Conservation (phyloP, 1,140 invertebrate species). For the Atta colombica region DNA sequence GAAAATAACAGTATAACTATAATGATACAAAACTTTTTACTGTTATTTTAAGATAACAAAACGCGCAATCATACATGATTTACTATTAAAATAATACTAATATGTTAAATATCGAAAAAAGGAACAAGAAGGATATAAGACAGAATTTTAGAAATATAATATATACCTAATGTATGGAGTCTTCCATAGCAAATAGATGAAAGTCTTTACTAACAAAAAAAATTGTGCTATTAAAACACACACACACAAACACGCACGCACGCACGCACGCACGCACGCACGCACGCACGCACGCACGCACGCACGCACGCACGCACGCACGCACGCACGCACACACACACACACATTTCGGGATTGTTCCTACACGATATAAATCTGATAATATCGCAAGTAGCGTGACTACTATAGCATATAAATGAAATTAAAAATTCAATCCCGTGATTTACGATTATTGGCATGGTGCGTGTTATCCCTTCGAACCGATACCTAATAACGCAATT, state of each 20-base stretch:
- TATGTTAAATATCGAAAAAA: not conserved
- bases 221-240: constrained; percentile 29
- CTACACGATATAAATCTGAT: constrained; percentile 26
- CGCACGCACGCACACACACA: too few species aligned
- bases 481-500: constrained; percentile 72
- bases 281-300: not conserved
- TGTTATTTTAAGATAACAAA: not conserved
- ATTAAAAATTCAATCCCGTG: constrained; percentile 67
- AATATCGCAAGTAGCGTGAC: not conserved
- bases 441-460: constrained; percentile 74
- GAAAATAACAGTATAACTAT: too few species aligned
- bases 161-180: not conserved
- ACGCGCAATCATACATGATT: not conserved
- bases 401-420: constrained; percentile 33
- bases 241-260: too few species aligned
- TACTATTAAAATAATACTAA: not conserved
- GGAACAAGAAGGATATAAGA: not conserved
- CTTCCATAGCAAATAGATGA: too few species aligned
- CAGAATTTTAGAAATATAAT: not conserved
- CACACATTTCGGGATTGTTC: constrained; percentile 33
- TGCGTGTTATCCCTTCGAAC: constrained; percentile 9
- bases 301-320: too few species aligned
- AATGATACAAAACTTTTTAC: too few species aligned
- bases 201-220: not conserved
- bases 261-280: not conserved